phyloP scores from a whole-genome alignment of 2,797 vertebrate genomes.

The Diplodus puntazzo region DNA sequence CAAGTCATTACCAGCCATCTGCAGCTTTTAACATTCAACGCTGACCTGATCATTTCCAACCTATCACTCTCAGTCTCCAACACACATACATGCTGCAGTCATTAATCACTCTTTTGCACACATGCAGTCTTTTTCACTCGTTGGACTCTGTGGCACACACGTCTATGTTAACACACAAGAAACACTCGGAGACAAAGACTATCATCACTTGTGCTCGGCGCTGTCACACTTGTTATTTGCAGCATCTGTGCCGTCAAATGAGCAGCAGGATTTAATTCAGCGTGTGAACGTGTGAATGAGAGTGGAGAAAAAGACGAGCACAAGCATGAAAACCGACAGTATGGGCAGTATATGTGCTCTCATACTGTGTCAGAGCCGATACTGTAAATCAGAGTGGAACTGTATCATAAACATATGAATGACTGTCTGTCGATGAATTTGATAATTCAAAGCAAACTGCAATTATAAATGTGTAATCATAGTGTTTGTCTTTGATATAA shows the following conservation, averaged over 20 bases:
- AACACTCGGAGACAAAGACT: constrained; percentile 1
- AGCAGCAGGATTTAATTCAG: constrained; percentile 18
- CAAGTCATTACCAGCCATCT: constrained; percentile 62
- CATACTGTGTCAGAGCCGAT: neutral
- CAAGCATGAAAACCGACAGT: neutral
- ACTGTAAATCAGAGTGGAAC: neutral
- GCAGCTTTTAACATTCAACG: constrained; percentile 45
- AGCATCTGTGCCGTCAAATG: constrained; percentile 50
- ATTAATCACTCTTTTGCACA: constrained; percentile 5
- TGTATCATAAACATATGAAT: too few relatives aligned
- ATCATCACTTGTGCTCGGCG: neutral
- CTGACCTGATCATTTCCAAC: constrained; percentile 22
- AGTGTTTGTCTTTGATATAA: neutral
- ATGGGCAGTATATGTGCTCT: neutral
- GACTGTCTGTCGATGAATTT: neutral
- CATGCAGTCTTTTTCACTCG: neutral
- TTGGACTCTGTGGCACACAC: neutral
- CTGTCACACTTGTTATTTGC: constrained; percentile 33
- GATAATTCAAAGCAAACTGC: neutral
- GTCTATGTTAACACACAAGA: constrained; percentile 4
- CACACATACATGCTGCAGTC: neutral
- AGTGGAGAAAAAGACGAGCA: constrained; percentile 6
- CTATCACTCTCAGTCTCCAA: neutral
- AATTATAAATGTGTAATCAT: neutral
- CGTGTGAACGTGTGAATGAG: constrained; percentile 25